Conservation (phyloP, 2,888 invertebrate genomes). For the Orgyia antiqua region DNA sequence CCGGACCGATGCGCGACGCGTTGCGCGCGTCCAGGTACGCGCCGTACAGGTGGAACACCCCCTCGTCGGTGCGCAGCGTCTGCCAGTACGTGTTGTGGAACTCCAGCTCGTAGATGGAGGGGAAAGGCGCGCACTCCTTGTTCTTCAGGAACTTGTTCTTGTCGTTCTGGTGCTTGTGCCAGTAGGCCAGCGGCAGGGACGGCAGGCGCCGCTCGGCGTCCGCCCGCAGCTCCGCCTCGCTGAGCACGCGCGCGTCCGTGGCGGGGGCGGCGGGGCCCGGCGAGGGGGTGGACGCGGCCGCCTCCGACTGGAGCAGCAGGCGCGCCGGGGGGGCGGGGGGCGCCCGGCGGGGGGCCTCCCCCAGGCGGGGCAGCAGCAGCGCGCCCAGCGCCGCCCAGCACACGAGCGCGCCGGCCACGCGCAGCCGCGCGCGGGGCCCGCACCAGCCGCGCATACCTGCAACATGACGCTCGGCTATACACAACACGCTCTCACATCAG, state of each 20-base stretch:
- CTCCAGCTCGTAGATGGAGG: constrained; percentile 92
- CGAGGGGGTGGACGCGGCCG: constrained; percentile 27
- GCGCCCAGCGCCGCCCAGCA: constrained; percentile 59
- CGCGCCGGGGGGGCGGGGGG: constrained; percentile 33
- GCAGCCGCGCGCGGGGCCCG: constrained; percentile 48
- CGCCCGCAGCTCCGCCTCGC: constrained; percentile 86
- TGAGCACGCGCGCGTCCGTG: constrained; percentile 55
- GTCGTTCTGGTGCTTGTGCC: constrained; percentile 89
- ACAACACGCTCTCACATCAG: neutral
- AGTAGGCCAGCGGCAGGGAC: constrained; percentile 90
- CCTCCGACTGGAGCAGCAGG: constrained; percentile 44
- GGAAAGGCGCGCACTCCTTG: constrained; percentile 89
- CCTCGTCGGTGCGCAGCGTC: constrained; percentile 87
- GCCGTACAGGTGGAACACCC: constrained; percentile 94
- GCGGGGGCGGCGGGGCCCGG: constrained; percentile 28
- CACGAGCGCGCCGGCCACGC: constrained; percentile 61
- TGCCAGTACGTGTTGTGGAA: constrained; percentile 98
- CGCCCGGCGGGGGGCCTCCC: constrained; percentile 31
- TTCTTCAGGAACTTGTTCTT: constrained; percentile 82
- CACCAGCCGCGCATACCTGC: constrained; percentile 62
- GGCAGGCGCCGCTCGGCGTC: constrained; percentile 89
- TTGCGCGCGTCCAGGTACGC: constrained; percentile 92
- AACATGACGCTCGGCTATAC: too few species aligned
- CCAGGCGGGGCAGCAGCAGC: constrained; percentile 52
- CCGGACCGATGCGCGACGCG: constrained; percentile 87